These are phyloP conservation scores for Ashinkailepas kermadecensis DNA, from an alignment of 2,888 invertebrate genomes.

Conservation along the genomic window DNA sequence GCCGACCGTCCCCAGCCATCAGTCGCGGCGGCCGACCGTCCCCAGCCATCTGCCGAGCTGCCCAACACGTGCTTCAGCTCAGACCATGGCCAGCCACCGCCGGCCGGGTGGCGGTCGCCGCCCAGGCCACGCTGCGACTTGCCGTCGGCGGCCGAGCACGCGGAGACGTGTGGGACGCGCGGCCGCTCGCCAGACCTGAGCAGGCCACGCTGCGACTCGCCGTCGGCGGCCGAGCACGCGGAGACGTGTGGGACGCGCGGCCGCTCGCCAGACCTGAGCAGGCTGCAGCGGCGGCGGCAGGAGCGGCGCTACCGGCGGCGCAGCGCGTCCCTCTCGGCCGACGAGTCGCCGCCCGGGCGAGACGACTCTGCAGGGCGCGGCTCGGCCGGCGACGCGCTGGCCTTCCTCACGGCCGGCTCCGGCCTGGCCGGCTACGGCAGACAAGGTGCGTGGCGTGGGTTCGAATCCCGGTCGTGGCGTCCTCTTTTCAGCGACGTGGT, in stretches of 20 bases:
- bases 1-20: too few species aligned
- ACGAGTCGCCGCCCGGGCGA: neutral
- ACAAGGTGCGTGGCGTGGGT: neutral
- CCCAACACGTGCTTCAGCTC: too few species aligned
- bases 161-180: neutral
- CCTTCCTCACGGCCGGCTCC: neutral
- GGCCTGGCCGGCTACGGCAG: neutral
- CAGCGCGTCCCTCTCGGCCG: neutral
- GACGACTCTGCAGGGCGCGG: neutral
- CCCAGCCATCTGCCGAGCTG: too few species aligned
- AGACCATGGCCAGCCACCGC: too few species aligned
- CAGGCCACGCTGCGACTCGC: too few species aligned
- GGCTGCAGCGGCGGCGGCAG: neutral
- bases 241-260: neutral
- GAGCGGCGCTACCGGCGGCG: neutral
- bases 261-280: neutral
- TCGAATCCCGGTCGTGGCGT: too few species aligned
- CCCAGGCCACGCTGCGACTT: too few species aligned
- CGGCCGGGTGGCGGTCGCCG: too few species aligned
- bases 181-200: neutral
- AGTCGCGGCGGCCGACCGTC: too few species aligned
- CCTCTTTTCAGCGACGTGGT: too few species aligned
- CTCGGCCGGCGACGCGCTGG: neutral
- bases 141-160: too few species aligned
- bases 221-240: too few species aligned